A percentile compares a stretch with the other conserved stretches of the same genome.
These are phyloP conservation scores for Amia ocellicauda DNA, from an alignment of 2,113 vertebrate species.

Conservation along the genomic window DNA sequence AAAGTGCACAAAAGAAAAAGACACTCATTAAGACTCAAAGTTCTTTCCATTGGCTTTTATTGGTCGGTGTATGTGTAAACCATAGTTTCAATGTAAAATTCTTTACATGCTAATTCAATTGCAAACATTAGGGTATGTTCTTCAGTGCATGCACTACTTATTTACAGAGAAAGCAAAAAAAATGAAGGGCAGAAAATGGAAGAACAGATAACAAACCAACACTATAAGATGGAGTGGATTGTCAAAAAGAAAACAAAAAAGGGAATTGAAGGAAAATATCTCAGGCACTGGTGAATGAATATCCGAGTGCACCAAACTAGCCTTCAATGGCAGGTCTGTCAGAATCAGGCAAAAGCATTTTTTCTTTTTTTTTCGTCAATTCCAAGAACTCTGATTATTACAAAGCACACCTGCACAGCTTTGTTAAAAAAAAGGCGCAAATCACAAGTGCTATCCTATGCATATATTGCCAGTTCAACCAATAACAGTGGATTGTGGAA, in stretches of 20 bases:
- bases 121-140: constrained; percentile 66
- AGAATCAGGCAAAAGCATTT: no score
- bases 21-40: not conserved
- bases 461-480: no score
- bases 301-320: not conserved
- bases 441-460: no score
- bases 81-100: constrained; percentile 53
- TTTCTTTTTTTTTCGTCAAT: no score
- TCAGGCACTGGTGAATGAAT: not conserved
- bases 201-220: not conserved
- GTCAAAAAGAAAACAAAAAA: no score
- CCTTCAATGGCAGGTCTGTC: constrained; percentile 32
- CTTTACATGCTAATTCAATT: constrained; percentile 78
- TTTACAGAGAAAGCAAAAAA: constrained; percentile 53
- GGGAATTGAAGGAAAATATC: not conserved
- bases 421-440: no score
- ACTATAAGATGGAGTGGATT: not conserved
- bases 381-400: no score
- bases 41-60: constrained; percentile 22
- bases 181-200: not conserved
- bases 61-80: constrained; percentile 19
- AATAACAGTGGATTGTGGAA: no score
- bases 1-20: no score
- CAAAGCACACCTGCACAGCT: no score
- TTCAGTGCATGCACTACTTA: constrained; percentile 65